Percentiles rank a stretch among this genome's conserved stretches.
Evolutionary conservation across 1,140 invertebrate species (phyloP).

Genomic region (Liolophura sinensis): DNA sequence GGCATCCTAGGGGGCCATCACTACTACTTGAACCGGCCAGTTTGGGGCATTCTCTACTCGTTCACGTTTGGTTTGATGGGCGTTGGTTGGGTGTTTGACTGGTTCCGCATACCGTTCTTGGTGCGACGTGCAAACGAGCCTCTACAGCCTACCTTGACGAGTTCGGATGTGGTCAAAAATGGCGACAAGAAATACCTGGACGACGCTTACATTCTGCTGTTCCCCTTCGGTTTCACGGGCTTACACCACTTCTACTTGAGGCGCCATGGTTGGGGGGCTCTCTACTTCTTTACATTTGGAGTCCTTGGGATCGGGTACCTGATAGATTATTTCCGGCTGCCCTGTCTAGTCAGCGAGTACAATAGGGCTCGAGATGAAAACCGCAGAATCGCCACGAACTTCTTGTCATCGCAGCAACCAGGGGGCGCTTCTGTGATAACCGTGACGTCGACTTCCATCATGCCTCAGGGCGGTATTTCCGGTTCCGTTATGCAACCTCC

Average conservation of each 20-base stretch:
- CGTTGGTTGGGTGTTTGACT: conserved; percentile 39
- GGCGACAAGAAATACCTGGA: conserved; percentile 16
- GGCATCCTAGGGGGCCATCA: conserved; percentile 40
- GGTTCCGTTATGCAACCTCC: no score
- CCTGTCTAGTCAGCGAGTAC: conserved; percentile 2
- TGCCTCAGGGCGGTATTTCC: no score
- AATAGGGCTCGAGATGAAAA: not conserved
- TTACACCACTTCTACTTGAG: conserved; percentile 39
- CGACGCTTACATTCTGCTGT: conserved; percentile 28
- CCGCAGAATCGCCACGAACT: no score
- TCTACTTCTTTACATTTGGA: conserved; percentile 44
- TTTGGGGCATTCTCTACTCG: conserved; percentile 34
- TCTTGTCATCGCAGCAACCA: no score
- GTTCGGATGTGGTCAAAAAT: not conserved
- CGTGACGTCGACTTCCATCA: no score
- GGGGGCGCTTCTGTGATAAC: no score
- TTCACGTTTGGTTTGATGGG: conserved; percentile 41
- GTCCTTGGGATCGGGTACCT: conserved; percentile 41
- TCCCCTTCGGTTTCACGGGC: conserved; percentile 25
- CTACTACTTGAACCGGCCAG: conserved; percentile 35
- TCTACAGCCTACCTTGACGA: not conserved
- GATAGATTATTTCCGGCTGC: conserved; percentile 31
- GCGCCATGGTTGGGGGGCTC: conserved; percentile 30
- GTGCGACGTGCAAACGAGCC: conserved; percentile 32
- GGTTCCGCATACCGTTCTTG: conserved; percentile 35